Evolutionary conservation across 2,888 invertebrate genomes (phyloP).

Genomic region (Platynereis dumerilii): DNA sequence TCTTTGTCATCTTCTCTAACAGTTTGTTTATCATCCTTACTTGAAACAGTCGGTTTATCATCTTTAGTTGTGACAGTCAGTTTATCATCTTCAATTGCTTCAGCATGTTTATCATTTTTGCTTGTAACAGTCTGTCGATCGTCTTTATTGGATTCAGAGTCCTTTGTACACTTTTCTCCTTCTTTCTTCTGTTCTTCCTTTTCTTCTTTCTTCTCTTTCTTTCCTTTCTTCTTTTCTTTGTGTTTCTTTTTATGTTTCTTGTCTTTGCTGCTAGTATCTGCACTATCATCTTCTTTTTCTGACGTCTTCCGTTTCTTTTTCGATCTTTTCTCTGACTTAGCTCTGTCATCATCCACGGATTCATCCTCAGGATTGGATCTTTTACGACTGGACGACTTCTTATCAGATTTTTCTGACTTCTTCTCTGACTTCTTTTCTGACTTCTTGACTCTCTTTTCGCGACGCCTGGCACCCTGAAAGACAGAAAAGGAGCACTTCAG

Average conservation of each 20-base stretch:
- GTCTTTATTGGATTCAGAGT: neutral
- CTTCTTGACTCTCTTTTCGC: too few relatives aligned
- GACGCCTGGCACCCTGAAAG: too few relatives aligned
- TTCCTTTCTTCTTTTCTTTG: constrained; percentile 3
- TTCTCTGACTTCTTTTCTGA: too few relatives aligned
- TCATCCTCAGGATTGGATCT: neutral
- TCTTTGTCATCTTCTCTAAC: too few relatives aligned
- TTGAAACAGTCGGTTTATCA: too few relatives aligned
- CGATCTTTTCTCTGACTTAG: too few relatives aligned
- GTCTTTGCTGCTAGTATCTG: neutral
- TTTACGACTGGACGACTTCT: too few relatives aligned
- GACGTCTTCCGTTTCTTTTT: constrained; percentile 1
- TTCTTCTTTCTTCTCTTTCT: neutral
- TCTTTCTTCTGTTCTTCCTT: constrained; percentile 3
- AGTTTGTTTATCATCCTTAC: too few relatives aligned
- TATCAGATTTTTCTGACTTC: too few relatives aligned
- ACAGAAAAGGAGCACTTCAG: too few relatives aligned
- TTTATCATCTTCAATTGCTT: constrained; percentile 1
- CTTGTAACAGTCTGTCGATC: neutral
- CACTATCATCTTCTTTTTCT: too few relatives aligned
- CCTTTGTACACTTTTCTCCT: neutral
- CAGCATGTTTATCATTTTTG: neutral
- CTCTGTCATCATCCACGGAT: neutral
- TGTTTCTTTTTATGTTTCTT: neutral
- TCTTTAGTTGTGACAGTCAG: too few relatives aligned